Conservation (phyloP, 1,140 invertebrate genomes). For the Sycophila sp. region DNA sequence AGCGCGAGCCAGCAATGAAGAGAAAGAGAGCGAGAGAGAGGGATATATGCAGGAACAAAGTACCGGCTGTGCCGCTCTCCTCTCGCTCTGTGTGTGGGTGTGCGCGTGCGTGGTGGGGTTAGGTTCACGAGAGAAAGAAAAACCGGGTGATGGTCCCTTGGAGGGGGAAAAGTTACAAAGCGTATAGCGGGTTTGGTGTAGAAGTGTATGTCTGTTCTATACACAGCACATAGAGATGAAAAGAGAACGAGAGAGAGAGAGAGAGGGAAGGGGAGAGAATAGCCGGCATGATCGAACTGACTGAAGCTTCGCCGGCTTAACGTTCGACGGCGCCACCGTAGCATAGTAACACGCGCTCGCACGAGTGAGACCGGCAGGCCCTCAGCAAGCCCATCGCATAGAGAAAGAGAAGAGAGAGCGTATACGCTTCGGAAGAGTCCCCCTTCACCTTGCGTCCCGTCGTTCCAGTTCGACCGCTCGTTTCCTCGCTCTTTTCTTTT, state of each 20-base stretch:
- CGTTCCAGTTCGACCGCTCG: slow-evolving; percentile 49
- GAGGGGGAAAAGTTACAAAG: neutral
- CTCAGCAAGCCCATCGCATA: neutral
- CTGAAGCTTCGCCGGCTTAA: slow-evolving; percentile 19
- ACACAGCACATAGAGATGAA: too few relatives aligned
- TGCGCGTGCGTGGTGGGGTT: neutral
- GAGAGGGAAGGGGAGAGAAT: neutral
- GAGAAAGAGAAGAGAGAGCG: slow-evolving; percentile 18
- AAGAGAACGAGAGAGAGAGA: neutral
- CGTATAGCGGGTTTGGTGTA: neutral
- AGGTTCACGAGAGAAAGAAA: slow-evolving; percentile 12
- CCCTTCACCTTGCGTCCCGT: slow-evolving; percentile 46
- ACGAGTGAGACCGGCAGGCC: too few relatives aligned
- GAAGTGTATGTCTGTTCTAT: too few relatives aligned
- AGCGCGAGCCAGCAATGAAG: neutral
- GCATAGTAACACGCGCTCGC: slow-evolving; percentile 62
- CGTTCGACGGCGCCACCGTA: slow-evolving; percentile 54
- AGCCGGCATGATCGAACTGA: slow-evolving; percentile 22
- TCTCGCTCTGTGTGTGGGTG: neutral
- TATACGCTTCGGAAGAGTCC: slow-evolving; percentile 35
- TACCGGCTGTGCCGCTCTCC: neutral
- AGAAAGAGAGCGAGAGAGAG: neutral
- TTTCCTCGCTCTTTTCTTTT: slow-evolving; percentile 44
- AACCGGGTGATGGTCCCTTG: neutral
- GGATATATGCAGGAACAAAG: neutral